phyloP scores from a whole-genome alignment of 2,113 vertebrate genomes.

The Andinoacara biseriatus region DNA sequence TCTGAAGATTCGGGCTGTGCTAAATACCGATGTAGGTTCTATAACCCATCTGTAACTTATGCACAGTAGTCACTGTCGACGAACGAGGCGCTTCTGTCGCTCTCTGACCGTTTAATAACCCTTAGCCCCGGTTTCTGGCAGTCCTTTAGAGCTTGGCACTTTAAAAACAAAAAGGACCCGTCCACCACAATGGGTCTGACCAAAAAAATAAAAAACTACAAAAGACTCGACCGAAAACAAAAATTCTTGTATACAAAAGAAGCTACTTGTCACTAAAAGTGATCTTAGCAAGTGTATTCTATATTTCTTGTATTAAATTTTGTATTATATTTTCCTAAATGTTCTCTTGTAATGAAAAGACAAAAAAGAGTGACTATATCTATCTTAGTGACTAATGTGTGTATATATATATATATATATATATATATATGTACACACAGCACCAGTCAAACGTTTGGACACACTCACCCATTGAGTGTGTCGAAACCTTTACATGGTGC shows the following conservation, averaged over 20 bases:
- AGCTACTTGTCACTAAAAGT: slow-evolving; percentile 82
- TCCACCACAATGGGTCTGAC: slow-evolving; percentile 78
- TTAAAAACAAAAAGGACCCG: slow-evolving; percentile 76
- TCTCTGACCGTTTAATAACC: slow-evolving; percentile 58
- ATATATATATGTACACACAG: slow-evolving; percentile 17
- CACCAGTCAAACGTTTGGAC: too few relatives aligned
- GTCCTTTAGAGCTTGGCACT: slow-evolving; percentile 84
- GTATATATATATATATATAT: slow-evolving; percentile 45
- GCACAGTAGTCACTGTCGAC: slow-evolving; percentile 67
- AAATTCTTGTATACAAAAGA: slow-evolving; percentile 70
- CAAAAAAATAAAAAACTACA: slow-evolving; percentile 66
- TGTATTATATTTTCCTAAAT: slow-evolving; percentile 99
- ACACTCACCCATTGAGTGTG: too few relatives aligned
- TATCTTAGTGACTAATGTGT: slow-evolving; percentile 57
- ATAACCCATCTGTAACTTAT: slow-evolving; percentile 48
- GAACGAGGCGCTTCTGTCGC: slow-evolving; percentile 61
- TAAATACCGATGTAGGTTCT: slow-evolving; percentile 30
- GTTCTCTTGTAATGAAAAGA: slow-evolving; percentile 81
- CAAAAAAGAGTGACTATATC: slow-evolving; percentile 76
- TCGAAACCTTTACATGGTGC: too few relatives aligned
- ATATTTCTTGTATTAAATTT: slow-evolving; percentile 94
- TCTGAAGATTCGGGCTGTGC: slow-evolving; percentile 42
- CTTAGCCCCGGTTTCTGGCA: slow-evolving; percentile 76
- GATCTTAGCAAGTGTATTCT: slow-evolving; percentile 85
- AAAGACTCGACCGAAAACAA: slow-evolving; percentile 49